These are phyloP conservation scores for Rallus crepitans DNA, from an alignment of 2,797 vertebrate genomes.

Conservation along the genomic window DNA sequence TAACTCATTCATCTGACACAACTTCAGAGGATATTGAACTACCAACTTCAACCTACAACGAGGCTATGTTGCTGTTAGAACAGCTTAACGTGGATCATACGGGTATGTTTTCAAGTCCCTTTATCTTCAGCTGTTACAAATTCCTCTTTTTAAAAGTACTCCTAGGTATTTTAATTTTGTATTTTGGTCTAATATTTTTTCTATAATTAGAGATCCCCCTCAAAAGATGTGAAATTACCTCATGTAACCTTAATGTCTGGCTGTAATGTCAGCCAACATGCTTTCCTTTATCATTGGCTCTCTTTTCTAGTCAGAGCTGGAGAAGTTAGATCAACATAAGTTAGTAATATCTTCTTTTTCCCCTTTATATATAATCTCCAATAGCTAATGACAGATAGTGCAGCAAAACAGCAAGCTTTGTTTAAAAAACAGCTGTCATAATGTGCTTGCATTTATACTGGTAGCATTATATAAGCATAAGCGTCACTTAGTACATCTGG, in stretches of 20 bases:
- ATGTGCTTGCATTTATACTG: neutral
- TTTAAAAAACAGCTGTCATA: neutral
- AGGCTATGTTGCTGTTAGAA: conserved; percentile 50
- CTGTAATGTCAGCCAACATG: neutral
- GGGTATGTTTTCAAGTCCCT: neutral
- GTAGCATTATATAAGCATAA: neutral
- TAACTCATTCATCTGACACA: conserved; percentile 28
- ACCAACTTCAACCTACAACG: neutral
- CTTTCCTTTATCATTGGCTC: neutral
- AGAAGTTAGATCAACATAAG: neutral
- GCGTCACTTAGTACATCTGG: neutral
- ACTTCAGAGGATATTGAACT: conserved; percentile 3
- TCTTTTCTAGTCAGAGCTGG: neutral
- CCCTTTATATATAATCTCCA: neutral
- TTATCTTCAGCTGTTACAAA: neutral
- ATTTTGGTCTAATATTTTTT: neutral
- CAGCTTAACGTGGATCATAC: conserved; percentile 31
- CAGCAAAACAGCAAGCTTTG: neutral
- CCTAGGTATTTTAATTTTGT: neutral
- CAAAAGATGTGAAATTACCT: neutral
- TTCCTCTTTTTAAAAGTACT: neutral
- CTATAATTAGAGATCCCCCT: neutral
- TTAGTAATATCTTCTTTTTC: neutral
- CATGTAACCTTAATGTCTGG: neutral
- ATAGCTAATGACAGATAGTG: neutral